These are phyloP conservation scores for Lepus timidus DNA, from an alignment of 2,113 vertebrate species.

Conservation along the genomic window DNA sequence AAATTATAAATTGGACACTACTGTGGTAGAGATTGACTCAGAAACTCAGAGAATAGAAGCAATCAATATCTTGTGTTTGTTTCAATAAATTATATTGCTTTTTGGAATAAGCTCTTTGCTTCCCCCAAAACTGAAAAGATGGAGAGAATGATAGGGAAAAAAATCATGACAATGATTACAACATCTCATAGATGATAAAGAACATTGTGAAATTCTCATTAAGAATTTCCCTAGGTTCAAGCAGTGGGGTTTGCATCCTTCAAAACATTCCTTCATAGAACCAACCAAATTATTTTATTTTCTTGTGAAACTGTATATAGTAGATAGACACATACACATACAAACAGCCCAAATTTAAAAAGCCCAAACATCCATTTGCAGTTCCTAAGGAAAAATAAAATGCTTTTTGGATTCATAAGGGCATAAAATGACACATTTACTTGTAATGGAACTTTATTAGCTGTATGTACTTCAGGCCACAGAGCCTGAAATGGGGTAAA, in stretches of 20 bases:
- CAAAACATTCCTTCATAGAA: background rate
- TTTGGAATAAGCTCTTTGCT: background rate
- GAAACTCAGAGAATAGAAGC: background rate
- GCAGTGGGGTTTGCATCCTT: conserved; percentile 26
- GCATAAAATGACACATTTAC: background rate
- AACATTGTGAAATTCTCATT: background rate
- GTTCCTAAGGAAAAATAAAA: conserved; percentile 1
- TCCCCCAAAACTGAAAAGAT: background rate
- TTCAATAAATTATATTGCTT: background rate
- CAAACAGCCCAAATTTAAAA: background rate
- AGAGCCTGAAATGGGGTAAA: background rate
- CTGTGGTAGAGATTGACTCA: background rate
- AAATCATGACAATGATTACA: background rate
- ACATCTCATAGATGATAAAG: conserved; percentile 24
- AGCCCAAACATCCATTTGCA: background rate
- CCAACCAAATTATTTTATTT: conserved; percentile 49
- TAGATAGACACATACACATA: background rate
- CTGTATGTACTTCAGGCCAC: background rate
- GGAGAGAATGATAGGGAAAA: background rate
- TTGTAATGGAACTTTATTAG: background rate
- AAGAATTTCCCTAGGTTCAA: background rate
- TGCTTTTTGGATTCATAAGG: background rate
- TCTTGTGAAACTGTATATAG: background rate
- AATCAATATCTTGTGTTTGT: conserved; percentile 10
- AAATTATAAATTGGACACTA: conserved; percentile 55